A percentile compares a stretch with the other conserved stretches of the same genome.
phyloP scores from a whole-genome alignment of 2,797 vertebrate species.

The Rachycentron canadum region DNA sequence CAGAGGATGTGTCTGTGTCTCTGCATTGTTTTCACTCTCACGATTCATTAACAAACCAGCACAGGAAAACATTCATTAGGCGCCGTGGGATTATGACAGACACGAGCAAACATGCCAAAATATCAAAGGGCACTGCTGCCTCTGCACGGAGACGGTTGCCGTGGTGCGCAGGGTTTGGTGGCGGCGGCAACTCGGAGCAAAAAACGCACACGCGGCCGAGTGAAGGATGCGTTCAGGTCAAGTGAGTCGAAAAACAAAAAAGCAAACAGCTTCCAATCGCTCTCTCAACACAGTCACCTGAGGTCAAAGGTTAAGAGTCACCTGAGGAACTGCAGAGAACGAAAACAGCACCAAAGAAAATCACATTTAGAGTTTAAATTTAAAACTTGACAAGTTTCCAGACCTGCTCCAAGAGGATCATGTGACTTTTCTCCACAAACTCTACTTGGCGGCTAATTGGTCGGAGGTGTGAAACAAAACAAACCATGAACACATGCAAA shows the following conservation, averaged over 20 bases:
- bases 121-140: constrained; percentile 29
- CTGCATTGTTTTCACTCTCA: not conserved
- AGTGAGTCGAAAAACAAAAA: too few relatives aligned
- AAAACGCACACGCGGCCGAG: not conserved
- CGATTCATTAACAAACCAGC: constrained; percentile 19
- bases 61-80: constrained; percentile 15
- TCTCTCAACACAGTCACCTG: too few relatives aligned
- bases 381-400: not conserved
- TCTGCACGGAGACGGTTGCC: constrained; percentile 39
- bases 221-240: too few relatives aligned
- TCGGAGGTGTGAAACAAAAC: not conserved
- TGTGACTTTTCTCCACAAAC: constrained; percentile 13
- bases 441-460: constrained; percentile 5
- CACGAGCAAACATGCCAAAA: constrained; percentile 56
- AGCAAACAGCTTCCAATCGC: not conserved
- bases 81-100: constrained; percentile 32
- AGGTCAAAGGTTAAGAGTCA: not conserved
- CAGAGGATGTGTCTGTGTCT: not conserved
- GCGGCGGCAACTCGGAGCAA: accelerated
- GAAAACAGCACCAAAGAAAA: not conserved
- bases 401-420: not conserved
- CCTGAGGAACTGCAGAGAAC: constrained; percentile 4
- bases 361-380: not conserved
- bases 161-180: not conserved
- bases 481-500: not conserved